Base-by-base conservation (phyloP, 1,140 invertebrate genomes). In the Bombus confusus region DNA sequence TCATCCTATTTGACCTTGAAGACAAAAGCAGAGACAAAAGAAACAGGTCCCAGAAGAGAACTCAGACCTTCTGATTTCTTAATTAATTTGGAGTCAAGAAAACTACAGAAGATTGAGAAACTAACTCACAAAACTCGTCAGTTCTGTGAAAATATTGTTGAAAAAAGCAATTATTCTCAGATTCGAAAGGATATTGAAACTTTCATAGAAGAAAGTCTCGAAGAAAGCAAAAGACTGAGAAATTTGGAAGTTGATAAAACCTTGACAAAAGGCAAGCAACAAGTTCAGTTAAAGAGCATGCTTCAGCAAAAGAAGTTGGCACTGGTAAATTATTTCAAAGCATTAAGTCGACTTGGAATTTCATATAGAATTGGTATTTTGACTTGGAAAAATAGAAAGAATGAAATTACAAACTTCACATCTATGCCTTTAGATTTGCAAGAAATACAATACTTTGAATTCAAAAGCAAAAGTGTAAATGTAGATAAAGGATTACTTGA, bases 291-390 rank as follows among this genome's bases (percentile, higher is more conserved):
- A 0, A 98, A 98, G 91, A 97, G 96, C 92, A 97, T 99, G 62
- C 95, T 98, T 1, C 97, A 98, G 87, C 97, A 98, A 88, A 99
- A 99, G 93, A 96, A 97, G 52, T 97, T 98, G 94, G 97, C 97
- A 10, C 93, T 99, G 1, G 96, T 97, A 1, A 98, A 99, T 95
- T 95, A 99, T 39, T 99, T 99, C 91, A 98, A 98, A 92, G 95
- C 96, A 25, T 94, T 99, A 0, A 94, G 96, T 2, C 95, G 96
- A 77, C 95, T 97, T 88, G 98, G 98, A 1, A 90, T 99, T 3
- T 98, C 97, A 13, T 98, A 98, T 91, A 96, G 97, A 82, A 97
- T 96, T 6, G 98, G 98, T 5, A 94, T 97, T 57, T 91, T 93
- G 75, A 94, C 81, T 31, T 91, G 91, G 95, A 95, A 91, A 76